A percentile compares a stretch with the other conserved stretches of the same genome.
These are phyloP conservation scores for Daphoenositta chrysoptera DNA, from an alignment of 2,113 vertebrate genomes.

Conservation along the genomic window DNA sequence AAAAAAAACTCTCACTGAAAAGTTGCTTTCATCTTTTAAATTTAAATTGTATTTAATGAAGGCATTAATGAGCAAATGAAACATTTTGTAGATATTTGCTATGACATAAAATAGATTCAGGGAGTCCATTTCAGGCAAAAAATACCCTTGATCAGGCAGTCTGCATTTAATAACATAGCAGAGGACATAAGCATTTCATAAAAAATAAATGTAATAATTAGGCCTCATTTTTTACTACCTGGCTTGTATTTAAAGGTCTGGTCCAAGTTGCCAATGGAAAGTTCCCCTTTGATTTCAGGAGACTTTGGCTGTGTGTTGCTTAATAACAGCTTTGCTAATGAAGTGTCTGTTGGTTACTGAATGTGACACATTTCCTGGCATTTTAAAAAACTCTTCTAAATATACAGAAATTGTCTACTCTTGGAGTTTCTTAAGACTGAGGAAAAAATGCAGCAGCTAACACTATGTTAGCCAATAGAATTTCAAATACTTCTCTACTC, in stretches of 20 bases:
- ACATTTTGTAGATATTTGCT: not conserved
- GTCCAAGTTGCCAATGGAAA: not conserved
- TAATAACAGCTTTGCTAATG: not conserved
- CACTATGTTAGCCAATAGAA: not conserved
- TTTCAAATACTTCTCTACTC: not conserved
- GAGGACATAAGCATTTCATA: not conserved
- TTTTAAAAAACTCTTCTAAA: not conserved
- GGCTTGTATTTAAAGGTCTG: not conserved
- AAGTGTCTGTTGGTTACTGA: not conserved
- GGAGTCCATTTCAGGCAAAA: not conserved
- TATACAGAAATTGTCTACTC: not conserved
- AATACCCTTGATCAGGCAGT: not conserved
- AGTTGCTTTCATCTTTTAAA: not conserved
- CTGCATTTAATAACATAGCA: not conserved
- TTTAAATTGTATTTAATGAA: not conserved
- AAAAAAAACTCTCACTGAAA: not conserved
- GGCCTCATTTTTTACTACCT: not conserved
- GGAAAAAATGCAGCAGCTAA: not conserved
- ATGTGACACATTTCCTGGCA: not conserved
- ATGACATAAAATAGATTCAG: not conserved
- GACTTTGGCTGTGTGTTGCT: not conserved
- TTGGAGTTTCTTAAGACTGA: not conserved
- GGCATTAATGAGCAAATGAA: not conserved
- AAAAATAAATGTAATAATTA: not conserved
- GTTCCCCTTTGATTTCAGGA: not conserved